phyloP scores from a whole-genome alignment of 2,888 invertebrate species.

The Caenorhabditis sulstoni region DNA sequence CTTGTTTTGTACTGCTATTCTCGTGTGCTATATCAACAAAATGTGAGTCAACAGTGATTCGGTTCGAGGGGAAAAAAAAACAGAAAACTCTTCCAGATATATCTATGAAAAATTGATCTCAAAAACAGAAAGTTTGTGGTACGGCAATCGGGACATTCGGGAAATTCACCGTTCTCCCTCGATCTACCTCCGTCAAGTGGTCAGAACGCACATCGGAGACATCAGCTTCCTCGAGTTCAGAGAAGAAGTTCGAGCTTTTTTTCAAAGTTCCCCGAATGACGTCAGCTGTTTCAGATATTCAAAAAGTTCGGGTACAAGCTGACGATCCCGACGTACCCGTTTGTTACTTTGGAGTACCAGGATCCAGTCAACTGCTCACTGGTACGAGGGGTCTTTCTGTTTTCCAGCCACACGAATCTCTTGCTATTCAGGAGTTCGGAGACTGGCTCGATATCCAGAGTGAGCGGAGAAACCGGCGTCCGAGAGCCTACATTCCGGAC shows the following conservation, averaged over 20 bases:
- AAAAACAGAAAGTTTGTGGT: slow-evolving; percentile 1
- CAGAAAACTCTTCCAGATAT: neutral
- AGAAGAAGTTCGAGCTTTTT: slow-evolving; percentile 28
- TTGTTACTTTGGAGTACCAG: slow-evolving; percentile 29
- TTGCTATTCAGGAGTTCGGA: slow-evolving; percentile 31
- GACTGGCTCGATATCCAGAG: slow-evolving; percentile 31
- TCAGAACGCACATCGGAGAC: slow-evolving; percentile 37
- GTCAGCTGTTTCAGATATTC: slow-evolving; percentile 15
- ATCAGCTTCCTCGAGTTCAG: slow-evolving; percentile 42
- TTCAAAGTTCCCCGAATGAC: neutral
- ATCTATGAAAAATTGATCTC: slow-evolving; percentile 15
- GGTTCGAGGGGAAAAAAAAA: too few relatives aligned
- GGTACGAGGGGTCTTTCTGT: too few relatives aligned
- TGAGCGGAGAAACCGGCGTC: slow-evolving; percentile 25
- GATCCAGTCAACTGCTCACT: slow-evolving; percentile 23
- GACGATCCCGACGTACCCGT: slow-evolving; percentile 46
- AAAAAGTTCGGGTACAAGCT: slow-evolving; percentile 37
- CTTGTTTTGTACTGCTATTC: slow-evolving; percentile 23
- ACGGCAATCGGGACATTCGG: slow-evolving; percentile 13
- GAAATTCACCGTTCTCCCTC: slow-evolving; percentile 12
- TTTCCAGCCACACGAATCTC: too few relatives aligned
- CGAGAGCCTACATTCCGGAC: slow-evolving; percentile 40
- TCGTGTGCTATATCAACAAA: slow-evolving; percentile 35
- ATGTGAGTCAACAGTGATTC: slow-evolving; percentile 22
- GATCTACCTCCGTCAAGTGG: slow-evolving; percentile 48